A percentile compares a stretch with the other conserved stretches of the same genome.
These are phyloP conservation scores for Hypsibius dujardini DNA, from an alignment of 1,140 invertebrate genomes.

Conservation along the genomic window DNA sequence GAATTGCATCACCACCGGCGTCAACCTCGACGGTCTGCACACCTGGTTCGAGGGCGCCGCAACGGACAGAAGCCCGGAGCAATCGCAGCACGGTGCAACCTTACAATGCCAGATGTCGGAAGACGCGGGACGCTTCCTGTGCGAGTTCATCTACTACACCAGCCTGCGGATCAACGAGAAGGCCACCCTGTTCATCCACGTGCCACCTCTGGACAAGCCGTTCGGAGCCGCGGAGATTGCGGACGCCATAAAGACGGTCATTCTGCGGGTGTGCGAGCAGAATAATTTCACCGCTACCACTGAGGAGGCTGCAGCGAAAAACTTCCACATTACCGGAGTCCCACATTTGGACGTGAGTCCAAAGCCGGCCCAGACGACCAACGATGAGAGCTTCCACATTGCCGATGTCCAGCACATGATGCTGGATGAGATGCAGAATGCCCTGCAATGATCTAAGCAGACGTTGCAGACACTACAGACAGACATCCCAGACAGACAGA, in stretches of 20 bases:
- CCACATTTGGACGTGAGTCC: too few relatives aligned
- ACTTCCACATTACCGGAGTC: too few relatives aligned
- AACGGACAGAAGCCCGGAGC: background rate
- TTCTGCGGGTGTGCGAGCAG: background rate
- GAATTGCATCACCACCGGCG: background rate
- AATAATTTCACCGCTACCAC: too few relatives aligned
- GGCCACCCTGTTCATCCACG: slow-evolving; percentile 38
- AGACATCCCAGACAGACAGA: too few relatives aligned
- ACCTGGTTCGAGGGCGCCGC: background rate
- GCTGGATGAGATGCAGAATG: too few relatives aligned
- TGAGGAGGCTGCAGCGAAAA: too few relatives aligned
- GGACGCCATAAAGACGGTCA: slow-evolving; percentile 20
- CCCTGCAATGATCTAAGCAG: too few relatives aligned
- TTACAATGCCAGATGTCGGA: background rate
- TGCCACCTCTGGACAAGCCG: slow-evolving; percentile 34
- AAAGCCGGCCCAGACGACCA: too few relatives aligned
- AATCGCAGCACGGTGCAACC: background rate
- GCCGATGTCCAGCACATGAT: too few relatives aligned
- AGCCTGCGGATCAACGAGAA: slow-evolving; percentile 33
- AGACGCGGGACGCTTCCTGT: slow-evolving; percentile 34
- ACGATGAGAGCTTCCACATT: too few relatives aligned
- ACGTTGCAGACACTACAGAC: too few relatives aligned
- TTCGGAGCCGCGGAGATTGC: slow-evolving; percentile 30
- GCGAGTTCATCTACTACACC: slow-evolving; percentile 38
- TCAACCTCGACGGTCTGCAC: background rate